A percentile compares a stretch with the other conserved stretches of the same genome.
These are phyloP conservation scores for Aradus depressus DNA, from an alignment of 2,888 invertebrate genomes.

Conservation along the genomic window DNA sequence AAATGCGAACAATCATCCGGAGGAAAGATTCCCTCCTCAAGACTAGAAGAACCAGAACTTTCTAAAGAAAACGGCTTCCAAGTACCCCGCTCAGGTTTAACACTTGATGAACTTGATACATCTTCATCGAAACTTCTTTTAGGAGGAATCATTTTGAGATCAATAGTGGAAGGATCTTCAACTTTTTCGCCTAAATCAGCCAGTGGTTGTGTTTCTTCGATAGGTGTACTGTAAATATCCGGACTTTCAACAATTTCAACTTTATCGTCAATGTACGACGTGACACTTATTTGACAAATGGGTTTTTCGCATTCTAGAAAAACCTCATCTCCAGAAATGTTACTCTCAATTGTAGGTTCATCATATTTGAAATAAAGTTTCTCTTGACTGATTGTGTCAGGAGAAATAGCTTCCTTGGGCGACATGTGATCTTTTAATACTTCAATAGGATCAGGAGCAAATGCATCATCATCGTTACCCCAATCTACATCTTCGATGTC, in stretches of 20 bases:
- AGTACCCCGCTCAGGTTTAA: conserved; percentile 53
- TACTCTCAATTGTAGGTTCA: not conserved
- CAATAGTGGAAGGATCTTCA: conserved; percentile 20
- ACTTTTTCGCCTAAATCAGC: conserved; percentile 23
- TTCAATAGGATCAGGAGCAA: conserved; percentile 19
- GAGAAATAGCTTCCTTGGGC: conserved; percentile 3
- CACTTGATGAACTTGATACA: conserved; percentile 36
- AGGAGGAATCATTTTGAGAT: conserved; percentile 27
- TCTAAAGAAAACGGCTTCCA: conserved; percentile 76
- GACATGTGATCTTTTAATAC: conserved; percentile 16
- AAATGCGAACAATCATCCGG: conserved; percentile 47
- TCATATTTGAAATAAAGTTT: conserved; percentile 3
- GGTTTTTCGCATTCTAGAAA: conserved; percentile 14
- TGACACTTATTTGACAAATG: not conserved
- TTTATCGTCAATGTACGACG: conserved; percentile 1
- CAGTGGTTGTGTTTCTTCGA: conserved; percentile 19
- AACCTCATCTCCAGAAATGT: conserved; percentile 8
- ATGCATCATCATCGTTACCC: conserved; percentile 29
- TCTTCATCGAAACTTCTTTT: conserved; percentile 33
- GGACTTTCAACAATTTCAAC: not conserved
- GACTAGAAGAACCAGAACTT: conserved; percentile 74
- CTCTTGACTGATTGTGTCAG: conserved; percentile 14
- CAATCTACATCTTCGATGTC: conserved; percentile 28
- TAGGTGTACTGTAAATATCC: conserved; percentile 2
- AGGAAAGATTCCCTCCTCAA: conserved; percentile 72